phyloP scores from a whole-genome alignment of 2,888 invertebrate genomes.

The Melanchra persicariae region DNA sequence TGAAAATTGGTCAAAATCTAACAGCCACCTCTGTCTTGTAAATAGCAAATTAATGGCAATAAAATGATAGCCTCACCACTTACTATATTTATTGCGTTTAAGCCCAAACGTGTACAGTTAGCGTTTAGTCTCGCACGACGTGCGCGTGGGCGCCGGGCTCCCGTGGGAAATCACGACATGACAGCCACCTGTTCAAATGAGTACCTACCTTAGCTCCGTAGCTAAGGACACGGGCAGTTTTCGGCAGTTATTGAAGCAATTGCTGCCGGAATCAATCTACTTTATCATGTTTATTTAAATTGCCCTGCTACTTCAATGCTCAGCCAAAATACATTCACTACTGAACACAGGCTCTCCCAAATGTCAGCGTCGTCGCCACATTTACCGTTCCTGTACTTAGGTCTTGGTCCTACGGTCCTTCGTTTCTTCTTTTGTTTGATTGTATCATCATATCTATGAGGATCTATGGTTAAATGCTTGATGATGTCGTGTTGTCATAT shows the following conservation, averaged over 20 bases:
- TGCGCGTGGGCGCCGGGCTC: conserved; percentile 57
- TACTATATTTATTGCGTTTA: conserved; percentile 17
- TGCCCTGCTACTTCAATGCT: neutral
- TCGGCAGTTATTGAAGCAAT: neutral
- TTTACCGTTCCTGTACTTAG: too few species aligned
- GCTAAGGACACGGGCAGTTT: conserved; percentile 9
- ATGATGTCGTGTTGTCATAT: neutral
- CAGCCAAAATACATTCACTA: neutral
- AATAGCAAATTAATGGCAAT: conserved; percentile 4
- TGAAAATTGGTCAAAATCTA: neutral
- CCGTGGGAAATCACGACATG: conserved; percentile 76
- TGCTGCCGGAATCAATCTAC: neutral
- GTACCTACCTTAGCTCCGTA: neutral
- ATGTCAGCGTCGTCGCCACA: too few species aligned
- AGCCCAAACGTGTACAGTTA: conserved; percentile 28
- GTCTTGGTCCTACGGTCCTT: neutral
- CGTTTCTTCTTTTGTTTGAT: neutral
- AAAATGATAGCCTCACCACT: neutral
- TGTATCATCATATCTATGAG: neutral
- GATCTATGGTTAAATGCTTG: neutral
- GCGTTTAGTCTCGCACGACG: conserved; percentile 53
- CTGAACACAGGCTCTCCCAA: neutral
- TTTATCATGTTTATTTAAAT: neutral
- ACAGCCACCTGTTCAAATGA: conserved; percentile 66
- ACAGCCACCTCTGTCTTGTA: neutral